Percentiles rank a stretch among this genome's conserved stretches.
Conservation (phyloP, 2,797 vertebrate species). For the Nasua narica region DNA sequence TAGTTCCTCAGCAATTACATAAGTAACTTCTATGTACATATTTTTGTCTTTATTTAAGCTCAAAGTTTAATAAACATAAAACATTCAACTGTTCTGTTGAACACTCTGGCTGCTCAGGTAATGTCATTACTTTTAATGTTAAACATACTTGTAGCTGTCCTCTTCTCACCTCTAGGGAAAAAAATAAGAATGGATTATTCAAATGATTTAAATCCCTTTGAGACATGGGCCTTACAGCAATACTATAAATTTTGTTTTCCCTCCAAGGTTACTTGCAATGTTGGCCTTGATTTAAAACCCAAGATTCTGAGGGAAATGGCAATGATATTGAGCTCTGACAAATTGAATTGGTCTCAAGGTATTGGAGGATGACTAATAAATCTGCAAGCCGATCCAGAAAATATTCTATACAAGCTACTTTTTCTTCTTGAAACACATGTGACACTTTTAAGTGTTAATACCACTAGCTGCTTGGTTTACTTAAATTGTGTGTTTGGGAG, state of each 20-base stretch:
- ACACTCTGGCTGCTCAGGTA: neutral
- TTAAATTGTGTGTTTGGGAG: conserved; percentile 22
- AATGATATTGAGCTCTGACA: conserved; percentile 80
- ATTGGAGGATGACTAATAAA: conserved; percentile 82
- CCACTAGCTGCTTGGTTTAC: conserved; percentile 15
- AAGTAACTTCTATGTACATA: neutral
- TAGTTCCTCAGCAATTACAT: neutral
- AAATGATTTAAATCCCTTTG: conserved; percentile 80
- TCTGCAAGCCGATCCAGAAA: conserved; percentile 76
- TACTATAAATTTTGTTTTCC: conserved; percentile 78
- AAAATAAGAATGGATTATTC: conserved; percentile 77
- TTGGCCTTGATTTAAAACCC: conserved; percentile 82
- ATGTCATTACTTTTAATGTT: neutral
- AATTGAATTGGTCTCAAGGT: conserved; percentile 82
- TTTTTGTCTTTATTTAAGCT: neutral
- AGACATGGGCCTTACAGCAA: conserved; percentile 69
- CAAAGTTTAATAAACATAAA: neutral
- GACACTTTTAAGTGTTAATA: conserved; percentile 73
- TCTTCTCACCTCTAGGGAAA: conserved; percentile 36
- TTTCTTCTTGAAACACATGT: conserved; percentile 70
- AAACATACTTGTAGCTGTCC: conserved; percentile 55
- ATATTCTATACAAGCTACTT: conserved; percentile 57
- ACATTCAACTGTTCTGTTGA: neutral
- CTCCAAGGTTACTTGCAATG: conserved; percentile 75
- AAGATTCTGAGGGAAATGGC: conserved; percentile 79